phyloP scores from a whole-genome alignment of 2,113 vertebrate species.

The Ameiurus melas region DNA sequence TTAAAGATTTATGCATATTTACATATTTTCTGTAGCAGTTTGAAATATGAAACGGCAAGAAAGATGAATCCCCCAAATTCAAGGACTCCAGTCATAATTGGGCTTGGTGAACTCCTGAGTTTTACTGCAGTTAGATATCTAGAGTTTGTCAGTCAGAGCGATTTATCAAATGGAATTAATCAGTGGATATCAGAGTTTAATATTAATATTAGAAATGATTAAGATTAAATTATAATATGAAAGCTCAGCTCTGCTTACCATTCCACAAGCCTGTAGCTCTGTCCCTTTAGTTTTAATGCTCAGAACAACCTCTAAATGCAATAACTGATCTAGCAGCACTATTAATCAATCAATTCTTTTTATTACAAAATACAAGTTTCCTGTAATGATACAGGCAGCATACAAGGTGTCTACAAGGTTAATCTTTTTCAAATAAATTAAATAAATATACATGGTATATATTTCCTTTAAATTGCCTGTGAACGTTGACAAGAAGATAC shows the following conservation, averaged over 20 bases:
- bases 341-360: not conserved
- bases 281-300: not conserved
- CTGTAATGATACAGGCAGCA: no score
- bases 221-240: not conserved
- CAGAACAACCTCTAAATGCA: not conserved
- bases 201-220: not conserved
- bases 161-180: not conserved
- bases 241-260: not conserved
- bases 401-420: not conserved
- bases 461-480: not conserved
- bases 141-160: not conserved
- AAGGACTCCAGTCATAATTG: not conserved
- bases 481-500: not conserved
- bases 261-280: not conserved
- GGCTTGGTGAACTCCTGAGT: not conserved
- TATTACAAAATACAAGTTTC: not conserved
- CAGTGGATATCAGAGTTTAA: not conserved
- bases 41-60: not conserved
- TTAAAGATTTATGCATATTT: not conserved
- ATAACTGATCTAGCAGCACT: not conserved
- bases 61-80: not conserved
- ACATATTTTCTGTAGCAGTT: not conserved
- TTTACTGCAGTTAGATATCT: not conserved
- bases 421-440: slow-evolving; percentile 10
- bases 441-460: slow-evolving; percentile 31